Evolutionary conservation across 2,797 vertebrate genomes (phyloP).

Genomic region (Girardinus metallicus): DNA sequence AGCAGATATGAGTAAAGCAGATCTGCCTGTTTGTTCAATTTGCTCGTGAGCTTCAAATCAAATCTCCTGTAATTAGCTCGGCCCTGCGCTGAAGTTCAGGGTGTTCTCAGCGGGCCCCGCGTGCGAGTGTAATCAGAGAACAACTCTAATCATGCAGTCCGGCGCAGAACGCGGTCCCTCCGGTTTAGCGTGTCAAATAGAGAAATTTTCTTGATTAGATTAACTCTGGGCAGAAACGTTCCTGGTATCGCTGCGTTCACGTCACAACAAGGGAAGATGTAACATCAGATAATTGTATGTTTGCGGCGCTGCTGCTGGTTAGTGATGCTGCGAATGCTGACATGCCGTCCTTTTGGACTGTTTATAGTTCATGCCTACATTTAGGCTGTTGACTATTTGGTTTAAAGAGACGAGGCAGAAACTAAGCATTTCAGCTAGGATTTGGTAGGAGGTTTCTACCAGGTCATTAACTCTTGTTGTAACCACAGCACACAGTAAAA

Average conservation of each 20-base stretch:
- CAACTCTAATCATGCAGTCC: slow-evolving; percentile 15
- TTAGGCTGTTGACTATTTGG: background rate
- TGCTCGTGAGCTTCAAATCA: slow-evolving; percentile 57
- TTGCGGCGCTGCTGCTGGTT: background rate
- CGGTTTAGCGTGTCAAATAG: background rate
- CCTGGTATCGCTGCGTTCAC: background rate
- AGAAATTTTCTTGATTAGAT: slow-evolving; percentile 8
- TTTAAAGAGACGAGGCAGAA: background rate
- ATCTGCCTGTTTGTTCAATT: slow-evolving; percentile 65
- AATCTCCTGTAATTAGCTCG: slow-evolving; percentile 66
- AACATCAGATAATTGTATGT: background rate
- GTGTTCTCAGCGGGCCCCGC: background rate
- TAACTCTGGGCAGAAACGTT: slow-evolving; percentile 14
- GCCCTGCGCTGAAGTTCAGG: background rate
- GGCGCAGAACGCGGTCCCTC: slow-evolving; percentile 1
- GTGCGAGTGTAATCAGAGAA: background rate
- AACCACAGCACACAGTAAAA: background rate
- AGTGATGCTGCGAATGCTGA: background rate
- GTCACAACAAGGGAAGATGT: background rate
- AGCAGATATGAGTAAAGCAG: slow-evolving; percentile 54
- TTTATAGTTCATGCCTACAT: background rate
- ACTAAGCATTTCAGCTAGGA: background rate
- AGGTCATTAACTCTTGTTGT: background rate
- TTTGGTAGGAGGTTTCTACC: background rate
- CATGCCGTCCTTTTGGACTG: background rate